A percentile compares a stretch with the other conserved stretches of the same genome.
These are phyloP conservation scores for Choreutis nemorana DNA, from an alignment of 2,888 invertebrate genomes.

Conservation along the genomic window DNA sequence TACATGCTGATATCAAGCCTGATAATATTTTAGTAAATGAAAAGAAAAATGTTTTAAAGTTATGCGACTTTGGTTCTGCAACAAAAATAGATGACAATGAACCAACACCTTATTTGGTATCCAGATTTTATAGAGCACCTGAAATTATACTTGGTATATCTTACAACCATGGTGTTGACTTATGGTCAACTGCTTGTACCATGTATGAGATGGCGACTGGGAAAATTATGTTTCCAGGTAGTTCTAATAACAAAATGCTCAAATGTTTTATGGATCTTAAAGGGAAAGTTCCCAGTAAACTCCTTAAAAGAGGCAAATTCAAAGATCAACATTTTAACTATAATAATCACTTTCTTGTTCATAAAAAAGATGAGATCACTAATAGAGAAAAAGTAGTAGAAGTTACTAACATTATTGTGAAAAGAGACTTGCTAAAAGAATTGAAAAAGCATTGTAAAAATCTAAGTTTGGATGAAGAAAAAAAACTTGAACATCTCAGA, in stretches of 20 bases:
- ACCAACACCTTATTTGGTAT: slow-evolving; percentile 97
- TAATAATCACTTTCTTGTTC: slow-evolving; percentile 94
- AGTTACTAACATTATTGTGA: slow-evolving; percentile 82
- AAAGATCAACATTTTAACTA: slow-evolving; percentile 97
- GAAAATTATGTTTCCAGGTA: slow-evolving; percentile 96
- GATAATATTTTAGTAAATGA: slow-evolving; percentile 99
- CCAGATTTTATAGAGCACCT: slow-evolving; percentile 97
- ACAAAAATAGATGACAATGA: slow-evolving; percentile 93
- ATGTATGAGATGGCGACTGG: slow-evolving; percentile 98
- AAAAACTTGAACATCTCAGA: slow-evolving; percentile 89
- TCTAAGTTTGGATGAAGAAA: slow-evolving; percentile 81
- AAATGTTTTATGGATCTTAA: slow-evolving; percentile 99
- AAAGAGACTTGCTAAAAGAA: slow-evolving; percentile 88
- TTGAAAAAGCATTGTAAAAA: slow-evolving; percentile 82
- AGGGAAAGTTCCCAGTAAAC: slow-evolving; percentile 95
- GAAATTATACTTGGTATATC: slow-evolving; percentile 97
- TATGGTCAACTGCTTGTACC: slow-evolving; percentile 99
- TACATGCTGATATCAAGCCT: slow-evolving; percentile 99
- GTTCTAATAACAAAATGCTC: slow-evolving; percentile 98
- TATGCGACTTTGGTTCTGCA: slow-evolving; percentile 99
- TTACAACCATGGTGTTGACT: slow-evolving; percentile 95
- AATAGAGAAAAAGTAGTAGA: slow-evolving; percentile 96
- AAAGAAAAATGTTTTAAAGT: slow-evolving; percentile 91
- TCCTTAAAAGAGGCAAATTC: slow-evolving; percentile 92
- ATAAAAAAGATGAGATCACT: slow-evolving; percentile 96